Conservation (phyloP, 2,888 invertebrate genomes). For the Stenichneumon culpator region DNA sequence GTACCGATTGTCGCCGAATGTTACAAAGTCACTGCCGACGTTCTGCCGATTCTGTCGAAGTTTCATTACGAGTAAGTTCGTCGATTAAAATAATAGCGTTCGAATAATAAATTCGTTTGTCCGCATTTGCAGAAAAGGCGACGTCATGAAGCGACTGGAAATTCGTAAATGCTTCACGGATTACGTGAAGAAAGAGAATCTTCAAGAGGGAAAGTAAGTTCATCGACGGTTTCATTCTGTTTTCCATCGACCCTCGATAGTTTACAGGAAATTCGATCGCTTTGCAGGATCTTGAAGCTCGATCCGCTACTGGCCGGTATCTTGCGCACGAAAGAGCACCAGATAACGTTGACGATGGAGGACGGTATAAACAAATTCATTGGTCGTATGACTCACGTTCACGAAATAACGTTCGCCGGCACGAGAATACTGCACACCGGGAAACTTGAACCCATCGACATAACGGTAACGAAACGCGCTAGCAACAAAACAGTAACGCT, state of each 20-base stretch:
- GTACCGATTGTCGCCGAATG: slow-evolving; percentile 89
- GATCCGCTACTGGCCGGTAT: slow-evolving; percentile 85
- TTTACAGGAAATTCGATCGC: slow-evolving; percentile 34
- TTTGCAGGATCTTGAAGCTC: slow-evolving; percentile 86
- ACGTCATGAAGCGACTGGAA: slow-evolving; percentile 88
- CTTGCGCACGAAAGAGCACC: slow-evolving; percentile 85
- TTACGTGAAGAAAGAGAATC: slow-evolving; percentile 89
- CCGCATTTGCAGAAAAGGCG: slow-evolving; percentile 86
- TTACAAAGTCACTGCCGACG: slow-evolving; percentile 89
- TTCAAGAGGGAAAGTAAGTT: slow-evolving; percentile 86
- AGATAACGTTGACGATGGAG: slow-evolving; percentile 89
- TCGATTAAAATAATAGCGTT: slow-evolving; percentile 48
- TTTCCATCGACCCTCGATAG: slow-evolving; percentile 5
- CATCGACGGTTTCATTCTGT: slow-evolving; percentile 11
- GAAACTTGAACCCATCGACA: slow-evolving; percentile 91
- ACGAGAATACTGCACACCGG: slow-evolving; percentile 87
- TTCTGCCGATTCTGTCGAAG: slow-evolving; percentile 88
- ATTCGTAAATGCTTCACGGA: slow-evolving; percentile 90
- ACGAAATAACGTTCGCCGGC: slow-evolving; percentile 88
- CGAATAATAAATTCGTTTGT: not conserved
- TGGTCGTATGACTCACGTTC: slow-evolving; percentile 90
- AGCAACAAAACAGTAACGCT: slow-evolving; percentile 97
- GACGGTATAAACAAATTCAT: slow-evolving; percentile 89
- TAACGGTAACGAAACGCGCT: slow-evolving; percentile 91
- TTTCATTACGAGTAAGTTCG: slow-evolving; percentile 86